Evolutionary conservation across 2,888 invertebrate species (phyloP).

Genomic region (Philereme vetulata): DNA sequence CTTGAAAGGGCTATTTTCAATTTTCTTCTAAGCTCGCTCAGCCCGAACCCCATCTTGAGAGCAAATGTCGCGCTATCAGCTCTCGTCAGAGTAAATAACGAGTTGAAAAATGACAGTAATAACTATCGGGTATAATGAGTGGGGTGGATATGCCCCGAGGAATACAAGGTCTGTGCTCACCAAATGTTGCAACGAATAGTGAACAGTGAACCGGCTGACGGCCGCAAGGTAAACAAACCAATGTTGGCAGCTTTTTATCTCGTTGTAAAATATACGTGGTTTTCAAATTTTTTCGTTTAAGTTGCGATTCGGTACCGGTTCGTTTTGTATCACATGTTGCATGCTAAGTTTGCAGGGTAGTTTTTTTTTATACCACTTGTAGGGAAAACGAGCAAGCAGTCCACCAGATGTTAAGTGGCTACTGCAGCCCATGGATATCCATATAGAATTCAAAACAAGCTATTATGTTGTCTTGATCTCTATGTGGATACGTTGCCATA

Average conservation of each 20-base stretch:
- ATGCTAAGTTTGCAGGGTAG: not conserved
- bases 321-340: constrained; percentile 11
- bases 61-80: constrained; percentile 81
- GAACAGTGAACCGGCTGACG: constrained; percentile 30
- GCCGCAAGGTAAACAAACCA: constrained; percentile 69
- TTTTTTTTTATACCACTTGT: no score
- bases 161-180: constrained; percentile 68
- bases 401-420: no score
- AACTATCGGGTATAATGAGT: constrained; percentile 82
- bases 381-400: no score
- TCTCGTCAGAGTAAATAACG: constrained; percentile 82
- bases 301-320: constrained; percentile 8
- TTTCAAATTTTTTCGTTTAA: constrained; percentile 36
- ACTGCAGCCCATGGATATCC: no score
- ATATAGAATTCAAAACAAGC: no score
- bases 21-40: constrained; percentile 71
- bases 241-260: constrained; percentile 42
- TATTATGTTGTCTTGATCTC: no score
- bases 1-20: constrained; percentile 76
- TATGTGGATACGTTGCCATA: no score
- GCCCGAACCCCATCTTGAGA: constrained; percentile 73
- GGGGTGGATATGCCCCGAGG: constrained; percentile 79
- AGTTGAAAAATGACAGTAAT: constrained; percentile 84
- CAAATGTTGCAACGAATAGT: constrained; percentile 70
- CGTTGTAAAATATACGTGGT: constrained; percentile 42